A percentile compares a stretch with the other conserved stretches of the same genome.
Evolutionary conservation across 2,797 vertebrate genomes (phyloP).

Genomic region (Hybognathus amarus): DNA sequence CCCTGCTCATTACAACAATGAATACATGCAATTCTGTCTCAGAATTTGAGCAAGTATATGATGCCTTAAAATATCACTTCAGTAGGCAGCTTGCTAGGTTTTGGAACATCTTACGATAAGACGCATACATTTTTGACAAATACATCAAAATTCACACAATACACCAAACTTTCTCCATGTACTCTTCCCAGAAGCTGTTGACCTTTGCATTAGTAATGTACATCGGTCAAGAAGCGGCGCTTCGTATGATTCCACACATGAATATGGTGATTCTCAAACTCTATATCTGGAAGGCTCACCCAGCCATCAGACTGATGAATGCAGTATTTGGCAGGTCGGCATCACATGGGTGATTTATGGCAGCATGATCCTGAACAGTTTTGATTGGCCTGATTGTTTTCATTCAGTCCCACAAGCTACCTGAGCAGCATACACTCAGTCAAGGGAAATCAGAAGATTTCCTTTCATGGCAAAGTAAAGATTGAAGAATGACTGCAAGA

Average conservation of each 20-base stretch:
- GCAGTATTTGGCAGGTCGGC: slow-evolving; percentile 48
- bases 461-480: slow-evolving; percentile 10
- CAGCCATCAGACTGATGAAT: slow-evolving; percentile 48
- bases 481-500: slow-evolving; percentile 30
- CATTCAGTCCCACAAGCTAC: slow-evolving; percentile 36
- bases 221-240: slow-evolving; percentile 45
- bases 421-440: slow-evolving; percentile 25
- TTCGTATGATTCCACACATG: slow-evolving; percentile 40
- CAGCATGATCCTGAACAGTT: slow-evolving; percentile 42
- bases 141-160: slow-evolving; percentile 7
- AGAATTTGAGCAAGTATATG: not conserved
- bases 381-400: slow-evolving; percentile 61
- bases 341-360: slow-evolving; percentile 58
- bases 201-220: slow-evolving; percentile 51
- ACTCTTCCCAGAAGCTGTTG: slow-evolving; percentile 18
- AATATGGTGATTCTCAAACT: slow-evolving; percentile 53
- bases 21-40: not conserved
- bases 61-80: not conserved
- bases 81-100: not conserved
- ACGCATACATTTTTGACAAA: not conserved
- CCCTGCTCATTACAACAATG: not conserved
- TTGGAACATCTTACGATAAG: not conserved
- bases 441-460: slow-evolving; percentile 28
- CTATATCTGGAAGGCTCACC: slow-evolving; percentile 28
- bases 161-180: not conserved